phyloP scores from a whole-genome alignment of 2,113 vertebrate genomes.

The Microtus oregoni region DNA sequence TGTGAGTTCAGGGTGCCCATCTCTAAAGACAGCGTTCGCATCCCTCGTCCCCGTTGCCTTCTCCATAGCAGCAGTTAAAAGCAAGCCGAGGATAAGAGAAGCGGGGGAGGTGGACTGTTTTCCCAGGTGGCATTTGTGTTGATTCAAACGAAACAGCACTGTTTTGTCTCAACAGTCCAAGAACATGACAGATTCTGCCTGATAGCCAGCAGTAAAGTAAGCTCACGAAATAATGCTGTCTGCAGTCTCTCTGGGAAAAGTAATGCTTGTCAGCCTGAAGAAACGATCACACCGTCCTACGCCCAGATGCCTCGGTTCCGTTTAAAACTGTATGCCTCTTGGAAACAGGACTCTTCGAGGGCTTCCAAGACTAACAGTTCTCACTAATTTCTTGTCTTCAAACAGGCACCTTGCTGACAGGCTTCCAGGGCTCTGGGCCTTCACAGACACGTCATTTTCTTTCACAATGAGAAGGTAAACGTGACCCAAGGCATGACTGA shows the following conservation, averaged over 20 bases:
- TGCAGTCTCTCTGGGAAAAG: neutral
- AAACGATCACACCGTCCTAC: neutral
- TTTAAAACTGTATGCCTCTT: neutral
- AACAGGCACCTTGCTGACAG: neutral
- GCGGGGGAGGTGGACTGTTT: neutral
- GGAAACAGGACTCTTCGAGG: neutral
- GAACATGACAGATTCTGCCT: neutral
- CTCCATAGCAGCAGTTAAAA: neutral
- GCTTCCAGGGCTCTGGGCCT: neutral
- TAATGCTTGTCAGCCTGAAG: conserved; percentile 29
- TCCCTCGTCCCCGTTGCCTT: neutral
- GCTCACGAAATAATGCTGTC: neutral
- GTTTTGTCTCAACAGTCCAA: neutral
- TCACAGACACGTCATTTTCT: neutral
- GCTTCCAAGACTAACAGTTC: neutral
- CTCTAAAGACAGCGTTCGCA: neutral
- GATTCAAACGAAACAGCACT: neutral
- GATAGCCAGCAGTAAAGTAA: neutral
- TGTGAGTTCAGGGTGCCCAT: neutral
- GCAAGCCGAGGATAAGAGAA: neutral
- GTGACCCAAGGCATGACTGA: neutral
- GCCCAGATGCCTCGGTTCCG: neutral
- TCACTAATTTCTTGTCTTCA: neutral
- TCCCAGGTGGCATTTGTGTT: conserved; percentile 13
- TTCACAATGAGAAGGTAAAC: neutral